Conservation (phyloP, 2,888 invertebrate genomes). For the Leptinotarsa peninsularis region DNA sequence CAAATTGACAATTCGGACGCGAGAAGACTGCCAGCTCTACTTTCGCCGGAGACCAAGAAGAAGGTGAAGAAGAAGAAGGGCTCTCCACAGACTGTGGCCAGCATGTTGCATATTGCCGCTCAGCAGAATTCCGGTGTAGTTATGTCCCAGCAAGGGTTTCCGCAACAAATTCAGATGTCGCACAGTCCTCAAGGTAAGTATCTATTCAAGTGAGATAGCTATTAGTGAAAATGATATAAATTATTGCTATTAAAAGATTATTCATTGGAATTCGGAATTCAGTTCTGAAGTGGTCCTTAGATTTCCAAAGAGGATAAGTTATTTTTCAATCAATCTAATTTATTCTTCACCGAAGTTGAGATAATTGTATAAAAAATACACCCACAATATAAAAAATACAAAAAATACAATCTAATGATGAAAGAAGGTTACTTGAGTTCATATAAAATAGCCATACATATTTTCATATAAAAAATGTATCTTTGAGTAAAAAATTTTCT, state of each 20-base stretch:
- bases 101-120: constrained; percentile 77
- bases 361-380: too few relatives aligned
- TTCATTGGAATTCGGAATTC: too few relatives aligned
- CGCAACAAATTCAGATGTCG: constrained; percentile 80
- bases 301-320: too few relatives aligned
- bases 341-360: too few relatives aligned
- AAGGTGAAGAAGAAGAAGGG: constrained; percentile 79
- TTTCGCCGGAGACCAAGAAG: constrained; percentile 79
- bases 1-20: constrained; percentile 71
- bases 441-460: too few relatives aligned
- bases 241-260: not conserved
- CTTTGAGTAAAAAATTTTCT: too few relatives aligned
- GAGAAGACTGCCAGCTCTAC: constrained; percentile 63
- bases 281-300: too few relatives aligned
- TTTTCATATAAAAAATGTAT: too few relatives aligned
- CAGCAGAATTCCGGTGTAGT: constrained; percentile 75
- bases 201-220: not conserved
- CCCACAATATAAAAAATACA: too few relatives aligned
- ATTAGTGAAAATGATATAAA: not conserved
- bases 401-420: too few relatives aligned
- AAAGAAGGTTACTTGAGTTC: too few relatives aligned
- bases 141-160: constrained; percentile 71
- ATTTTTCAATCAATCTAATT: too few relatives aligned
- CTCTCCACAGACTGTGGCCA: constrained; percentile 76
- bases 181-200: constrained; percentile 72